Conservation (phyloP, 2,113 vertebrate genomes). For the Callipepla squamata region DNA sequence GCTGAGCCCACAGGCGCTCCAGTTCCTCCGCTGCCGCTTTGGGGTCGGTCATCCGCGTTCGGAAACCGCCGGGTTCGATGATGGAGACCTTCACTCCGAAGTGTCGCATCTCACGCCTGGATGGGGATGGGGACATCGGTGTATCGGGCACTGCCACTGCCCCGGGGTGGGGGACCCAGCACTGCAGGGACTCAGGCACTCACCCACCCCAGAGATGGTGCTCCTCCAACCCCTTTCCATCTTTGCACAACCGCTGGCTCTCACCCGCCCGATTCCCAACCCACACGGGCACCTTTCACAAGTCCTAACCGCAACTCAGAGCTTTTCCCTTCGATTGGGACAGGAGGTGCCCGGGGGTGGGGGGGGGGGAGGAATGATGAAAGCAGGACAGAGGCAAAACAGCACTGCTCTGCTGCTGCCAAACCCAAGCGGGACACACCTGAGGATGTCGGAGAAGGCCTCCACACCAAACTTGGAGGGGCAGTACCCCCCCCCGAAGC, state of each 20-base stretch:
- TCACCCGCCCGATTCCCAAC: background rate
- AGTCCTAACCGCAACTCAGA: fast-evolving
- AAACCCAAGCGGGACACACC: background rate
- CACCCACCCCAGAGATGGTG: too few species aligned
- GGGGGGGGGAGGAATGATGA: fast-evolving
- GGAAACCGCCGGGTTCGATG: slow-evolving; percentile 79
- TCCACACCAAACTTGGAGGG: slow-evolving; percentile 84
- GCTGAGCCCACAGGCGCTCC: slow-evolving; percentile 59
- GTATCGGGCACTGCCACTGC: fast-evolving
- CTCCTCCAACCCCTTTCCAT: background rate
- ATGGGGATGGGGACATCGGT: background rate
- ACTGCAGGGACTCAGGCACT: fast-evolving
- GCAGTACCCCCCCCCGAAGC: slow-evolving; percentile 78
- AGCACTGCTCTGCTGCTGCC: fast-evolving
- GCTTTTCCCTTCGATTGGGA: too few species aligned
- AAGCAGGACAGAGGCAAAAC: fast-evolving
- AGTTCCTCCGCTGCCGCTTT: fast-evolving
- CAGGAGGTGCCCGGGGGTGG: fast-evolving
- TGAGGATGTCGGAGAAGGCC: slow-evolving; percentile 84
- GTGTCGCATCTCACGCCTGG: slow-evolving; percentile 73
- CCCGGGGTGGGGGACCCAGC: background rate
- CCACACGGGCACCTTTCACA: background rate
- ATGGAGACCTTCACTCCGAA: slow-evolving; percentile 82
- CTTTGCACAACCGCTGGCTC: background rate
- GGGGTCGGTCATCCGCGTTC: slow-evolving; percentile 13